Percentiles rank a stretch among this genome's conserved stretches.
Conservation (phyloP, 2,888 invertebrate genomes). For the Pseudococcus jackbeardsleyi region DNA sequence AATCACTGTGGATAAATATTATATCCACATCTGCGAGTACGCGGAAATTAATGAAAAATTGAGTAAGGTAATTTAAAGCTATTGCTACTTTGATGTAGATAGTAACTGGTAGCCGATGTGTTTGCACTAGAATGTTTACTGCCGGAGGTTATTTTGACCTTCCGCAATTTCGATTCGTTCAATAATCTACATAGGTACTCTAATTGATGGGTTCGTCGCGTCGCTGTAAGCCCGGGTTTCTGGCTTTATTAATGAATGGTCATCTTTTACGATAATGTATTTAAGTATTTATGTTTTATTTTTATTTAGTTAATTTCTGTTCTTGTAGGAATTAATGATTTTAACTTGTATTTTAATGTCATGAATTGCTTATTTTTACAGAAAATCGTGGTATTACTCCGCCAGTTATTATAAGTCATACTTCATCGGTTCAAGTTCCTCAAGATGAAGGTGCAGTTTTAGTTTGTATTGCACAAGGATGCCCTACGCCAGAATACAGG, state of each 20-base stretch:
- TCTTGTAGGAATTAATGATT: too few relatives aligned
- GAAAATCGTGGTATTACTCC: slow-evolving; percentile 81
- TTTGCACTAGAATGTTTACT: neutral
- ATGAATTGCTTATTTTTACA: slow-evolving; percentile 70
- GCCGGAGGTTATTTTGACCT: slow-evolving; percentile 14
- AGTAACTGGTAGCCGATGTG: neutral
- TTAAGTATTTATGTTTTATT: neutral
- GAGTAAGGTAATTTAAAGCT: slow-evolving; percentile 12
- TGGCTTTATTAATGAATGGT: neutral
- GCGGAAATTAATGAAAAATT: slow-evolving; percentile 21
- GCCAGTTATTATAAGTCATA: slow-evolving; percentile 80
- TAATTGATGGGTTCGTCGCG: neutral
- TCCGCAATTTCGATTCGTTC: neutral
- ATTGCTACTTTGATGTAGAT: slow-evolving; percentile 8
- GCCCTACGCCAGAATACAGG: slow-evolving; percentile 85
- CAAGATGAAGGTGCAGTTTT: slow-evolving; percentile 83
- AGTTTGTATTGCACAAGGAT: slow-evolving; percentile 84
- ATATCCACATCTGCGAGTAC: neutral
- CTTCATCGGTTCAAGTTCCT: slow-evolving; percentile 78
- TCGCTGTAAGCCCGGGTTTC: neutral
- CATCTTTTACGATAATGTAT: neutral
- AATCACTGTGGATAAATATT: neutral
- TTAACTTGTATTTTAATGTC: neutral
- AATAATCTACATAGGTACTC: slow-evolving; percentile 14
- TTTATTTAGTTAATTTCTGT: neutral